Conservation (phyloP, 2,888 invertebrate species). For the Hetaerina titia region DNA sequence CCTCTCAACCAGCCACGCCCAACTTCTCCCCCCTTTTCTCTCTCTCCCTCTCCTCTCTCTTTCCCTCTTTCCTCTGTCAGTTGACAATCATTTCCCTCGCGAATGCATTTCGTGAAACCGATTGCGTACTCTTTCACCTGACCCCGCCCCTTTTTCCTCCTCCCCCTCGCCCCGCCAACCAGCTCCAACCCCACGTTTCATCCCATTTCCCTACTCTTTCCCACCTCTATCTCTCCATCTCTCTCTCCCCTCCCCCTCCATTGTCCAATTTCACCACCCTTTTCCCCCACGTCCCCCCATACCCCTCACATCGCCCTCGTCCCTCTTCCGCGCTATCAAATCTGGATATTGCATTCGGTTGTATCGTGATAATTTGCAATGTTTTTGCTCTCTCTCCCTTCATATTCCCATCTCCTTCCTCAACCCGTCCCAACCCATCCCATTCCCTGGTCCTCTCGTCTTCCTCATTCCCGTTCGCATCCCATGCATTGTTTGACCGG, state of each 20-base stretch:
- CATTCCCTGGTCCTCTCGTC: neutral
- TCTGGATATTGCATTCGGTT: conserved; percentile 55
- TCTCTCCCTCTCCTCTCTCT: neutral
- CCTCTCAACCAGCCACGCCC: neutral
- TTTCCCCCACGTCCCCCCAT: neutral
- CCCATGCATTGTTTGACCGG: conserved; percentile 59
- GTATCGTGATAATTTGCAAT: conserved; percentile 58
- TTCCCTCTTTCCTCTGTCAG: neutral
- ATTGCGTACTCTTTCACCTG: neutral
- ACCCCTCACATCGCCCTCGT: neutral
- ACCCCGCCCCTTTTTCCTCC: neutral
- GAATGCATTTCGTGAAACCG: neutral
- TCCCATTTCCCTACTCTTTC: neutral
- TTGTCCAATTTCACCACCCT: neutral
- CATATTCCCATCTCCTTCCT: neutral
- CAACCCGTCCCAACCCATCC: neutral
- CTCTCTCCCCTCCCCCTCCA: neutral
- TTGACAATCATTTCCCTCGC: neutral
- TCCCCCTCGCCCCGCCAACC: neutral
- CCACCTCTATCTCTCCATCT: neutral
- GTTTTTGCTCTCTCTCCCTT: neutral
- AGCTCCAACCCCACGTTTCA: neutral
- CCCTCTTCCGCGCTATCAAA: conserved; percentile 23
- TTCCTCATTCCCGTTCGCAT: neutral
- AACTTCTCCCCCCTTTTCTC: neutral